Evolutionary conservation across 2,888 invertebrate species (phyloP), one percentile per base, ranked within the genome.

Genomic region (Brachyptera risi): DNA sequence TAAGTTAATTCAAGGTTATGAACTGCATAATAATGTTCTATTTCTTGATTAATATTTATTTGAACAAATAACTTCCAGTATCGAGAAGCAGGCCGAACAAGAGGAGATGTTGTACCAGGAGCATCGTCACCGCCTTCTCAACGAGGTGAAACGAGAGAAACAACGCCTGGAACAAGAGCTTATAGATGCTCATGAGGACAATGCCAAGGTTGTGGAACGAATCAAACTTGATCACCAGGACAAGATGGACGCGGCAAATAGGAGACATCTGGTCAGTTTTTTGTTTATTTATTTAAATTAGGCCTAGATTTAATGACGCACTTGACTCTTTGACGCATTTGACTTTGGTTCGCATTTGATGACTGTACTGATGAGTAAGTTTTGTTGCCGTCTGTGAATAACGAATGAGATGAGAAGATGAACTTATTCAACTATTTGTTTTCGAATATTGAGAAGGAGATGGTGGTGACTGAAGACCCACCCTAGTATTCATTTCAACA

Each of bases 81-180:
- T 80, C 47, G 82, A 82, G 68, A 78, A 79, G 56, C 76, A 82
- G 70, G 74, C 80, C 5, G 79, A 79, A 69, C 77, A 79, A 56
- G 82, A 82, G 67, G 80, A 80, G 65, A 75, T 77, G 62, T 73
- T 75, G 1, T 82, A 80, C 64, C 80, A 82, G 62, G 82, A 83
- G 59, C 79, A 82, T 68, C 74, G 79, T 26, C 74, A 76, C 57
- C 74, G 80, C 57, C 65, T 83, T 13, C 69, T 77, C 15, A 75
- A 77, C 5, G 83, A 83, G 57, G 73, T 77, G 40, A 69, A 74
- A 1, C 65, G 68, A 1, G 79, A 80, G 67, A 75, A 76, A 15
- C 76, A 79, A 60, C 74, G 77, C 11, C 66, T 78, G 23, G 60
- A 58, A 9, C 67, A 70, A 47, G 63, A 68, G 49, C 63, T 69